A percentile compares a stretch with the other conserved stretches of the same genome.
These are phyloP conservation scores for Cartodere bifasciata DNA, from an alignment of 2,888 invertebrate genomes.

Conservation along the genomic window DNA sequence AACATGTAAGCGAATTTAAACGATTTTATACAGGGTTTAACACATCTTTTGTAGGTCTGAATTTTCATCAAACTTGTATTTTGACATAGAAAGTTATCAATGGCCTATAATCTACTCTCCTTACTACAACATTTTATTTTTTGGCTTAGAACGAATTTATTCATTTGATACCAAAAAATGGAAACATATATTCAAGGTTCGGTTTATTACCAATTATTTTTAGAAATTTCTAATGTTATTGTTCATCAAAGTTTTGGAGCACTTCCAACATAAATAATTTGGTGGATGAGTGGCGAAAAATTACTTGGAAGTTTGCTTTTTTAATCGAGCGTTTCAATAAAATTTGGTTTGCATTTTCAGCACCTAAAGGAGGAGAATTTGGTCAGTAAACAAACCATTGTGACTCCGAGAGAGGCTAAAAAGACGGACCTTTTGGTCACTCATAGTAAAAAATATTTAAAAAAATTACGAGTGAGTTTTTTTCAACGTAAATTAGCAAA, in stretches of 20 bases:
- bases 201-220: no score
- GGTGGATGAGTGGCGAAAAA: no score
- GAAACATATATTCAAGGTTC: constrained; percentile 62
- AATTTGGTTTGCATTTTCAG: constrained; percentile 15
- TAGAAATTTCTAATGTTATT: no score
- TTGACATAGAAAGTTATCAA: constrained; percentile 44
- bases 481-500: constrained; percentile 8
- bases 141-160: constrained; percentile 73
- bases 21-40: constrained; percentile 1
- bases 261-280: no score
- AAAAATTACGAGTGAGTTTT: constrained; percentile 51
- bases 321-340: constrained; percentile 6
- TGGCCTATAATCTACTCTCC: constrained; percentile 70
- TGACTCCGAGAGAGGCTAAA: constrained; percentile 58
- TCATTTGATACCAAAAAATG: constrained; percentile 84
- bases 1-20: neutral
- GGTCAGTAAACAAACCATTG: constrained; percentile 46
- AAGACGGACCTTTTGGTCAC: constrained; percentile 60
- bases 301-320: constrained; percentile 8
- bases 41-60: constrained; percentile 7
- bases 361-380: constrained; percentile 46
- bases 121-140: constrained; percentile 68
- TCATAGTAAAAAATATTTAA: constrained; percentile 62
- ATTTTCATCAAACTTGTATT: constrained; percentile 36
- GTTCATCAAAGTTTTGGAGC: no score